A percentile compares a stretch with the other conserved stretches of the same genome.
These are phyloP conservation scores for Prorops nasuta DNA, from an alignment of 1,140 invertebrate species.

Conservation along the genomic window DNA sequence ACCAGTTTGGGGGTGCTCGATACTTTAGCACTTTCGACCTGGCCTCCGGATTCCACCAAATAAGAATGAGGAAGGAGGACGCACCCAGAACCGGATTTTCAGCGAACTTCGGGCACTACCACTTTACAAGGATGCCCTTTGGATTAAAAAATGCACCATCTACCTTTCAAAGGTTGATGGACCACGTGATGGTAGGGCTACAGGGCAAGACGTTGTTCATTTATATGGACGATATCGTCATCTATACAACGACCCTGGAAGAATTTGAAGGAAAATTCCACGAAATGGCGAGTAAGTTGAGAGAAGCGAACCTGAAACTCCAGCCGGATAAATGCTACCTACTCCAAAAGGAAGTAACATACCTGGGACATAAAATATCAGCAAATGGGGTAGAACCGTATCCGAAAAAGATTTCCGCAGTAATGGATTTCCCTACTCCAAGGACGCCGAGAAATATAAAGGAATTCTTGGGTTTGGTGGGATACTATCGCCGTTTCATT, in stretches of 20 bases:
- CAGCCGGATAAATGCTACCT: slow-evolving; percentile 8
- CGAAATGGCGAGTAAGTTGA: slow-evolving; percentile 1
- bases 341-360: no score
- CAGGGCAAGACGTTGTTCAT: slow-evolving; percentile 32
- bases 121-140: slow-evolving; percentile 41
- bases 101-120: slow-evolving; percentile 27
- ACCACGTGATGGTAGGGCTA: slow-evolving; percentile 26
- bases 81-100: slow-evolving; percentile 41
- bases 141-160: slow-evolving; percentile 42
- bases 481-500: neutral
- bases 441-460: neutral
- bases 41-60: neutral
- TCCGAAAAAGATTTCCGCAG: neutral
- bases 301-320: slow-evolving; percentile 2
- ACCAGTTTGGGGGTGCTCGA: neutral
- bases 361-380: neutral
- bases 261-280: slow-evolving; percentile 31
- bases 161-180: slow-evolving; percentile 42
- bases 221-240: slow-evolving; percentile 40
- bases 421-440: neutral
- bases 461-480: neutral
- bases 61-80: neutral
- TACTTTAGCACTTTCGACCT: slow-evolving; percentile 1
- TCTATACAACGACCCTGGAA: slow-evolving; percentile 35
- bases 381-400: neutral